Evolutionary conservation across 2,888 invertebrate genomes (phyloP), one percentile per base, ranked within the genome.

Genomic region (Eristalis arbustorum): DNA sequence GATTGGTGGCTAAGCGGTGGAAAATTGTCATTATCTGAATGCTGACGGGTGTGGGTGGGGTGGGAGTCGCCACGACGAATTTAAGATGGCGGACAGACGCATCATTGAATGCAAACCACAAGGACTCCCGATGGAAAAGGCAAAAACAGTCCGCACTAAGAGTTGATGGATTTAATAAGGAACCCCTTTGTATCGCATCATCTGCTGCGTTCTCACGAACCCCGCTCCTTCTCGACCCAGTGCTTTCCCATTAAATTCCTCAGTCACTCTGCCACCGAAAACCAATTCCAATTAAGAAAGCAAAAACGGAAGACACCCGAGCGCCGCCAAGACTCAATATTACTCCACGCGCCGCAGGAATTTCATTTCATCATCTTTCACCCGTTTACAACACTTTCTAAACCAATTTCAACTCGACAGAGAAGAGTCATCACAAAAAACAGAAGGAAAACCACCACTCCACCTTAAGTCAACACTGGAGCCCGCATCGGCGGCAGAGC

Each of bases 291-390:
- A 49, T 49, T 49, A 49, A 49, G 49, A 49, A 49, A 49, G 49
- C 49, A 49, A 49, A 49, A 49, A 49, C 49, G 18, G 8, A n/a
- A 49, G 42, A 42, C 4, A 6, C n/a, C 37, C 11, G 13, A 42
- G n/a, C 14, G 42, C 42, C n/a, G 0, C 18, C 62, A 13, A 49
- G 56, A 56, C 62, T 61, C 71, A 28, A 69, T 72, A 63, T 18
- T 49, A 4, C 6, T 34, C 56, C 74, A 31, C 69, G 23, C 69
- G 74, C 82, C 78, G 63, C 83, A 87, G 56, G 78, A 87, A 83
- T 87, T 87, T 83, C 64, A 77, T 85, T 85, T 81, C 63, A 87
- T 87, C 87, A 87, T 87, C 87, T 74, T 87, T 83, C 73, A 68
- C 76, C 62, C 78, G 78, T 83, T 87, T 75, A 87, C 76, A 78